Evolutionary conservation across 2,797 vertebrate species (phyloP).

Genomic region (Brachyrhaphis roseni): DNA sequence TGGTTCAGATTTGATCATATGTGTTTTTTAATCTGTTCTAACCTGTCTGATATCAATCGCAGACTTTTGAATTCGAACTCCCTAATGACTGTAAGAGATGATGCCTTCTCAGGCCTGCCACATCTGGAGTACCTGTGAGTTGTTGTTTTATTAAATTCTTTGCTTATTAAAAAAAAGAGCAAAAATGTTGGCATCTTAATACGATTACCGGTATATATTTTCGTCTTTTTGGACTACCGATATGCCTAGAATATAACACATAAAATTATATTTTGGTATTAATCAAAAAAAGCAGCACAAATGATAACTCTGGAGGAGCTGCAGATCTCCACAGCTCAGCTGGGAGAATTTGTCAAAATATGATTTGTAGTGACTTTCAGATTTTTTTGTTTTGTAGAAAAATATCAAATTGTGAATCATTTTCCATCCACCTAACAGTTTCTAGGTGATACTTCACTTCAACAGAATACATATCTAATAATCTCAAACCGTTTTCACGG

Average conservation of each 20-base stretch:
- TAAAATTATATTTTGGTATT: neutral
- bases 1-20: neutral
- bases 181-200: neutral
- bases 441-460: neutral
- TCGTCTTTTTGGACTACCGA: neutral
- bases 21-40: neutral
- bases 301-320: neutral
- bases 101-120: constrained; percentile 95
- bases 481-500: neutral
- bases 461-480: neutral
- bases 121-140: constrained; percentile 99
- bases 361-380: neutral
- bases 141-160: neutral
- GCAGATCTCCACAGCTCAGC: neutral
- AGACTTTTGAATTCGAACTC: constrained; percentile 98
- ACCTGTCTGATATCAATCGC: constrained; percentile 33
- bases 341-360: neutral
- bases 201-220: neutral
- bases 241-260: too few species aligned
- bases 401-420: neutral
- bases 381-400: neutral
- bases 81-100: constrained; percentile 91
- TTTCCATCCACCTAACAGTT: neutral
- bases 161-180: neutral
- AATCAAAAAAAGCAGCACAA: neutral